Percentiles rank a stretch among this genome's conserved stretches.
Evolutionary conservation across 2,888 invertebrate genomes (phyloP).

Genomic region (Drosophila ustulata): DNA sequence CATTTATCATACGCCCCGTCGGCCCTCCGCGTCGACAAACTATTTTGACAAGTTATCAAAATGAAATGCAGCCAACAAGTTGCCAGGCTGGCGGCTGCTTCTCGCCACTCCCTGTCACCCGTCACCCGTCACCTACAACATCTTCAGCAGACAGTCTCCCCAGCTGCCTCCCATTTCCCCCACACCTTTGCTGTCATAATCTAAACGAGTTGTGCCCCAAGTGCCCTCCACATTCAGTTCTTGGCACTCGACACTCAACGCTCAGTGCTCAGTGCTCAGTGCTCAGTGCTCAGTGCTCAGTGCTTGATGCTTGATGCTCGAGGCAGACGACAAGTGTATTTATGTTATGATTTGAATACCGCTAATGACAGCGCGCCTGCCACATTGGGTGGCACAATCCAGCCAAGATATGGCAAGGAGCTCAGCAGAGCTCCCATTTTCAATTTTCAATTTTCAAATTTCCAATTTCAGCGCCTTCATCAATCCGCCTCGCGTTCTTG

Average conservation of each 20-base stretch:
- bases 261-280: background rate
- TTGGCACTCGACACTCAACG: conserved; percentile 15
- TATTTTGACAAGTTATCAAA: conserved; percentile 82
- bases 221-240: conserved; percentile 30
- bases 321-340: conserved; percentile 82
- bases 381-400: conserved; percentile 47
- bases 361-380: conserved; percentile 74
- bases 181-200: conserved; percentile 49
- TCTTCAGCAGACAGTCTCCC: conserved; percentile 24
- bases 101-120: background rate
- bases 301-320: background rate
- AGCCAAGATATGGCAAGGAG: conserved; percentile 5
- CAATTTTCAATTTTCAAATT: too few species aligned
- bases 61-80: conserved; percentile 74
- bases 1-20: conserved; percentile 74
- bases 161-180: background rate
- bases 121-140: background rate
- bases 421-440: background rate
- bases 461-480: conserved; percentile 60
- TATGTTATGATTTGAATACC: conserved; percentile 83
- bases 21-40: conserved; percentile 57
- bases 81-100: conserved; percentile 35
- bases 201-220: conserved; percentile 31
- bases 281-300: background rate
- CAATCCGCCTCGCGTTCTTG: conserved; percentile 59